Evolutionary conservation across 1,140 invertebrate species (phyloP).

Genomic region (Euura saliciscinereae): DNA sequence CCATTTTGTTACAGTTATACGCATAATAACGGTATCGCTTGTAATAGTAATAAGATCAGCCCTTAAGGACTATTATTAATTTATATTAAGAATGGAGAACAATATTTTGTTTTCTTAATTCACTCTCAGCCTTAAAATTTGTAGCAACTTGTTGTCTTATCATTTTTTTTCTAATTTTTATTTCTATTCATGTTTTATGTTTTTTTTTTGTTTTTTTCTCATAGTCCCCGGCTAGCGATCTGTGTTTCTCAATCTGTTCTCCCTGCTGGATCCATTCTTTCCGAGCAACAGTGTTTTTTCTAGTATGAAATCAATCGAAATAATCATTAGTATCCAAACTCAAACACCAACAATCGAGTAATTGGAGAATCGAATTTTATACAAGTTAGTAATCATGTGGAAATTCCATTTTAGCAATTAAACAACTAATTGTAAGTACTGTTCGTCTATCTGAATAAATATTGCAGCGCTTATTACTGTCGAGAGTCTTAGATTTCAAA

Average conservation of each 20-base stretch:
- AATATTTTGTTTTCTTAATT: conserved; percentile 17
- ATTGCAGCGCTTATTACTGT: too few species aligned
- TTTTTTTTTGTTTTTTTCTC: background rate
- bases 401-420: too few species aligned
- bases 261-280: background rate
- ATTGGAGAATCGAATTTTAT: background rate
- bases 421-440: too few species aligned
- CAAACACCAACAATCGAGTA: background rate
- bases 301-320: background rate
- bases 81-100: conserved; percentile 32
- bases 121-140: conserved; percentile 27
- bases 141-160: conserved; percentile 21
- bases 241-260: background rate
- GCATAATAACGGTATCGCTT: background rate
- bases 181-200: background rate
- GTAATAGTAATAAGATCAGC: background rate
- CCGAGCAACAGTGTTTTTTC: conserved; percentile 3
- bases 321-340: background rate
- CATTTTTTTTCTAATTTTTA: too few species aligned
- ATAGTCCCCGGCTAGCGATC: background rate
- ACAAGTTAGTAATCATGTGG: too few species aligned
- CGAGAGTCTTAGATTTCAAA: too few species aligned
- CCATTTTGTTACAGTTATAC: background rate
- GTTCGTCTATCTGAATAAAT: too few species aligned
- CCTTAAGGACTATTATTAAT: conserved; percentile 29